Base-by-base conservation (phyloP, 2,888 invertebrate genomes). In the Malthinus flaveolus region DNA sequence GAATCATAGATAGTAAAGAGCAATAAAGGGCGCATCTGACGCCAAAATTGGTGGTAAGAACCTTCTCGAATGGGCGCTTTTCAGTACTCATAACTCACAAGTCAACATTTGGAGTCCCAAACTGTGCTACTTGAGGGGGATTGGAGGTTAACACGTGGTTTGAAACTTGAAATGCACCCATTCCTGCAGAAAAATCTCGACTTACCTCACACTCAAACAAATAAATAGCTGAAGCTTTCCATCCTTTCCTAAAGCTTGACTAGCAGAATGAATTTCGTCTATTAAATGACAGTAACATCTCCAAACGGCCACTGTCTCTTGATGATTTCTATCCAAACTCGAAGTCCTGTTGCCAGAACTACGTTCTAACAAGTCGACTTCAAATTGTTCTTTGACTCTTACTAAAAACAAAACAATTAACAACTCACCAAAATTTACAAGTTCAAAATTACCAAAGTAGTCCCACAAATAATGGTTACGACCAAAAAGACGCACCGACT, bases 381-480 rank as follows among this genome's bases (percentile, higher is more conserved):
- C 91, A 71, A 92, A 92, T 65, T 90, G 88, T 72, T 93, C 93
- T 72, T 90, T 91, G 0, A 89, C 88, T 46, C 87, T 84, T 52
- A 90, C 91, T 92, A 78, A 49, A 79, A 78, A 59, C 57, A 62
- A 23, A 6, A 8, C 23, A 39, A 49, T 9, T 34, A 31, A 45
- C 32, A 13, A 32, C 5, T 5, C 1, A 13, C 42, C 9, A 49
- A 23, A 50, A 10, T 36, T 34, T 32, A 11, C 10, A 12, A 37
- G n/a, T 6, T 9, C 8, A 32, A 48, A 78, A 83, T 83, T 80
- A 96, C 97, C 90, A 73, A 98, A 90, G 80, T 94, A 99, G 79
- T 99, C 98, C 99, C 99, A 99, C 64, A 98, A 89, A 76, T 95
- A 98, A 66, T 96, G 87, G 81, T 97, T 96, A 69, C 91, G 88